Base-by-base conservation (phyloP, 2,888 invertebrate genomes). In the Lomographa bimaculata region DNA sequence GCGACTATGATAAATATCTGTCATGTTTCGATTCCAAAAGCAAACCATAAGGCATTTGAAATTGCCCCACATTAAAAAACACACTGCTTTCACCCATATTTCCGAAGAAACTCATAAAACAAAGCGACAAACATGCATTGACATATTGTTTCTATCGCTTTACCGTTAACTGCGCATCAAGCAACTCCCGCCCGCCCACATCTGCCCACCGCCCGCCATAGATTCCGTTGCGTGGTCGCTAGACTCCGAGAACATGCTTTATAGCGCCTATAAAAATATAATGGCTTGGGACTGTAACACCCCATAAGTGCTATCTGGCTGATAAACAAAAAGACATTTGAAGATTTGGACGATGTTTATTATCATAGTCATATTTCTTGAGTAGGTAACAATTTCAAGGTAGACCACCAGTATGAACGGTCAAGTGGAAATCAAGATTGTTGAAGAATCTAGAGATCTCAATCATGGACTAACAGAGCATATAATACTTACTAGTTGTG, bases 231-330 rank as follows among this genome's bases (percentile, higher is more conserved):
- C 45, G 45, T 45, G 39, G 45, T 45, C 34, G 37, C 7, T 10
- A 9, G 28, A 46, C 39, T 27, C 18, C 21, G 33, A 17, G 17
- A 26, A 37, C 46, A 39, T 27, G 48, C 21, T 54, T 72, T 72
- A 76, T 71, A 51, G 55, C 27, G 37, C 28, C 57, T 57, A 67
- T 71, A 72, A 71, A 71, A 65, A 49, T 58, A 64, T 46, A 36
- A 43, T 43, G 24, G 34, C 18, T 29, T 26, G 19, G 14, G 26
- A 28, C 27, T 41, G 40, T 49, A 39, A 41, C 33, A 37, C 25
- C 39, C 29, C 44, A 42, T 35, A 26, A 41, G 34, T 24, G 42
- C 27, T 33, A 43, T 43, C 23, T 9, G 18, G 7, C 23, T 36
- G 26, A 33, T 35, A 41, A 41, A 30, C 17, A 16, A 16, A 11